These are phyloP conservation scores for Alviniconcha marisindica DNA, from an alignment of 1,140 invertebrate species.

Conservation along the genomic window DNA sequence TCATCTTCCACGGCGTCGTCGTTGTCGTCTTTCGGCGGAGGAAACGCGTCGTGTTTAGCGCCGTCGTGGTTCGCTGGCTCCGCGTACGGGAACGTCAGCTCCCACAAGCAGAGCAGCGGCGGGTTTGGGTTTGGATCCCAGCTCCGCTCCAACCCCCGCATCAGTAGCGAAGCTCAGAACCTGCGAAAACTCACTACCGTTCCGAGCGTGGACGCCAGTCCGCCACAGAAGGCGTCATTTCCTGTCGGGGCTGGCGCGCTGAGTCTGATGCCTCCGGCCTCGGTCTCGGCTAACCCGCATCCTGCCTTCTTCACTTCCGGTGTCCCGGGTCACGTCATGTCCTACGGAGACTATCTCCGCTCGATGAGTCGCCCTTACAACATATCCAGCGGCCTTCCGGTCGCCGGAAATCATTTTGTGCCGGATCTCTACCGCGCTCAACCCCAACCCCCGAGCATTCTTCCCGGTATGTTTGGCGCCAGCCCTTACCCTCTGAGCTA, in stretches of 20 bases:
- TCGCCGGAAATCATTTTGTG: conserved; percentile 6
- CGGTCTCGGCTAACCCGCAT: background rate
- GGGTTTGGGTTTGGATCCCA: background rate
- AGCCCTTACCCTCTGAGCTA: conserved; percentile 19
- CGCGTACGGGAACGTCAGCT: too few species aligned
- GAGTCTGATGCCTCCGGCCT: background rate
- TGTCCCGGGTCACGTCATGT: conserved; percentile 19
- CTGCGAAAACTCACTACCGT: background rate
- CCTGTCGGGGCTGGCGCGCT: background rate
- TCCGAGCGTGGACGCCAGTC: background rate
- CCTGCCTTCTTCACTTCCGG: conserved; percentile 23
- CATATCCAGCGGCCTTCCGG: background rate
- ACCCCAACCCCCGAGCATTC: background rate
- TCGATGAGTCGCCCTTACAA: conserved; percentile 59
- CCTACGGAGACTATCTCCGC: conserved; percentile 59
- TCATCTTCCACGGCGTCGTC: background rate
- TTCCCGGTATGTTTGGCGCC: background rate
- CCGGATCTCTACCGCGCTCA: background rate
- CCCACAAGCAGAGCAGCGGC: background rate
- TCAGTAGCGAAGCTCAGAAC: background rate
- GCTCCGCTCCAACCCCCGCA: too few species aligned
- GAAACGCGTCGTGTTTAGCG: too few species aligned
- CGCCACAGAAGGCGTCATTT: background rate
- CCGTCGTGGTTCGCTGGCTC: too few species aligned
- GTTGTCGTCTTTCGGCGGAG: background rate